Percentiles rank a stretch among this genome's conserved stretches.
Evolutionary conservation across 2,888 invertebrate species (phyloP).

Genomic region (Lasioglossum lativentre): DNA sequence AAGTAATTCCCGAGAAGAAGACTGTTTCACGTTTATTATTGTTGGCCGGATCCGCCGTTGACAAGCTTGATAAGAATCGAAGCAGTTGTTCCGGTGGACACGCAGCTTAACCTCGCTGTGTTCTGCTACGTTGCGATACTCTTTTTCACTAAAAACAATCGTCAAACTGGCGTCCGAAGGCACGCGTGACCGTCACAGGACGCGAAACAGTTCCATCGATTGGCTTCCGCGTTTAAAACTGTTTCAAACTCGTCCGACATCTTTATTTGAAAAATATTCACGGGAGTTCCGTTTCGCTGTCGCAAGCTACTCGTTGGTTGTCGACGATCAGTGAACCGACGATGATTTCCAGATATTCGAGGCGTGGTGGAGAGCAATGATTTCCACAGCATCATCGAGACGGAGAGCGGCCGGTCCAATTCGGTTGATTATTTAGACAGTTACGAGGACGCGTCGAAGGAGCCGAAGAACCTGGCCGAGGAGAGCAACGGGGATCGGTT

Average conservation of each 20-base stretch:
- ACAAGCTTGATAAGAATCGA: background rate
- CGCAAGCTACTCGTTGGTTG: background rate
- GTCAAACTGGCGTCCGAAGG: background rate
- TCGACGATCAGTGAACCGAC: background rate
- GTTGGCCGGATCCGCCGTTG: background rate
- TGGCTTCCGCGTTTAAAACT: constrained; percentile 9
- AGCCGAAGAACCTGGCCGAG: constrained; percentile 55
- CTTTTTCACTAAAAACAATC: background rate
- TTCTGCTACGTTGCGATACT: constrained; percentile 18
- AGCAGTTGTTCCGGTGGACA: background rate
- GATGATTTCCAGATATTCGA: constrained; percentile 52
- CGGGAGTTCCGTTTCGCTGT: background rate
- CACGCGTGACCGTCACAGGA: background rate
- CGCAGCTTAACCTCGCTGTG: constrained; percentile 30
- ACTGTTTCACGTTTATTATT: too few species aligned
- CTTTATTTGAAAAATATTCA: background rate
- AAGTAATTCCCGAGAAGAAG: too few species aligned
- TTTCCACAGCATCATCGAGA: constrained; percentile 46
- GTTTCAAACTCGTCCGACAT: background rate
- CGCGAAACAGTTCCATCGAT: constrained; percentile 11
- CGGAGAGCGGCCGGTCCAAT: constrained; percentile 35
- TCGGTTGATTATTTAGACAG: constrained; percentile 46
- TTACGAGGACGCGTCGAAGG: constrained; percentile 49
- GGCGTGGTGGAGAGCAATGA: constrained; percentile 50
- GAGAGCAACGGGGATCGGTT: constrained; percentile 28